Base-by-base conservation (phyloP, 2,888 invertebrate species). In the Drosophila niveifrons region DNA sequence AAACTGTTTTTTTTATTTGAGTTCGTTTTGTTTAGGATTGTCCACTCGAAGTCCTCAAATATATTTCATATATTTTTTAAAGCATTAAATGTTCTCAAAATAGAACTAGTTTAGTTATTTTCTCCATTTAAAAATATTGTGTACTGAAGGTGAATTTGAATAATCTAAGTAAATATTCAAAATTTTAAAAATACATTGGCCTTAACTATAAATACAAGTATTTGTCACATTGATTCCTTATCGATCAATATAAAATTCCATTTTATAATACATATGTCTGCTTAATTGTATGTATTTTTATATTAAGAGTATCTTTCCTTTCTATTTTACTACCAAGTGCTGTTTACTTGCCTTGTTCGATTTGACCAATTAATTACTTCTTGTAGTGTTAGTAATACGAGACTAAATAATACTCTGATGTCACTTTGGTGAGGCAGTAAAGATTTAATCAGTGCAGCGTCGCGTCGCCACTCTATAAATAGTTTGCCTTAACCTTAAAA, bases 391-490 rank as follows among this genome's bases (percentile, higher is more conserved):
- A 51, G 64, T 52, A 68, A 69, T 58, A 46, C 64, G 61, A 68
- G 36, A 46, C 66, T 48, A 58, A 67, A 61, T 58, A 65, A 44
- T 44, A 13, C 9, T 56, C 62, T 66, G 63, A 78, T 78, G 82
- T 82, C 85, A 75, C 72, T 78, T 44, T 18, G 17, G n/a, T 39
- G 15, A 36, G 51, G 58, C 52, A 79, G 58, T 83, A 77, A 83
- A 88, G 83, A 88, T 83, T 71, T 80, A 88, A 83, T 83, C 88
- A 65, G 18, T 43, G 28, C 65, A 61, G 15, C 23, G 47, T 11
- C 23, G 56, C 23, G 47, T 15, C 46, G 56, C 67, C 56, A 17
- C 28, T 41, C 61, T 31, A 47, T 46, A 36, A 36, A 36, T 36
- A 36, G 36, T 36, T 11, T 11, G 17, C 15, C 1, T 59, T 39